Percentiles rank a stretch among this genome's conserved stretches.
Evolutionary conservation across 2,113 vertebrate genomes (phyloP).

Genomic region (Cynoglossus semilaevis): DNA sequence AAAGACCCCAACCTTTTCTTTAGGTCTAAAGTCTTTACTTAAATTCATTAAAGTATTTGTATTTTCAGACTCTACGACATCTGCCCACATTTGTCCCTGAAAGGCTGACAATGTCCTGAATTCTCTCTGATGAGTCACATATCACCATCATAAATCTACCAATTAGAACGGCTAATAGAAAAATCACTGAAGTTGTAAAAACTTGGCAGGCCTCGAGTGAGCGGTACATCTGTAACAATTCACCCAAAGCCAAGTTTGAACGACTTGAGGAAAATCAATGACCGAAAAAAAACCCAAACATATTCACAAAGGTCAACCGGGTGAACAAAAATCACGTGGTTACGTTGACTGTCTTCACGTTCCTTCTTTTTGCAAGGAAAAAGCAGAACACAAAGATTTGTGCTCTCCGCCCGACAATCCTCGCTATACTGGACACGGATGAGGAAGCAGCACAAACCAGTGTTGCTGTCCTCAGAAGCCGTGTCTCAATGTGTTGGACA

Average conservation of each 20-base stretch:
- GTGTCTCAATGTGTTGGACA: slow-evolving; percentile 27
- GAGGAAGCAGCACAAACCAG: not conserved
- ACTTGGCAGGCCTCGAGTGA: slow-evolving; percentile 26
- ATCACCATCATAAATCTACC: slow-evolving; percentile 34
- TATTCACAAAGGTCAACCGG: no score
- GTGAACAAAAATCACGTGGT: no score
- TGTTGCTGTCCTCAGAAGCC: slow-evolving; percentile 20
- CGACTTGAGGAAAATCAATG: slow-evolving; percentile 18
- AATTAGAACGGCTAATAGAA: slow-evolving; percentile 32
- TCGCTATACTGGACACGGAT: not conserved
- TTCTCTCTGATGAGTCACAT: slow-evolving; percentile 38
- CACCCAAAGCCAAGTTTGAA: slow-evolving; percentile 13
- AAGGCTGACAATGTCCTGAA: slow-evolving; percentile 18
- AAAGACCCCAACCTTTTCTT: no score
- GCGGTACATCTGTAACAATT: slow-evolving; percentile 20
- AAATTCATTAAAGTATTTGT: no score
- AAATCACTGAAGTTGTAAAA: slow-evolving; percentile 41
- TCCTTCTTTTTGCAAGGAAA: not conserved
- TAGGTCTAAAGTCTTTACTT: no score
- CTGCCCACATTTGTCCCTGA: slow-evolving; percentile 5
- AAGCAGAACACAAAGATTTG: not conserved
- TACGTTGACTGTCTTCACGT: not conserved
- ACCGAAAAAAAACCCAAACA: not conserved
- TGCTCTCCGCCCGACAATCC: not conserved
- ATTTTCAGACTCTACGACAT: not conserved